Percentiles rank a stretch among this genome's conserved stretches.
These are phyloP conservation scores for Cynocephalus volans DNA, from an alignment of 2,113 vertebrate species.

Conservation along the genomic window DNA sequence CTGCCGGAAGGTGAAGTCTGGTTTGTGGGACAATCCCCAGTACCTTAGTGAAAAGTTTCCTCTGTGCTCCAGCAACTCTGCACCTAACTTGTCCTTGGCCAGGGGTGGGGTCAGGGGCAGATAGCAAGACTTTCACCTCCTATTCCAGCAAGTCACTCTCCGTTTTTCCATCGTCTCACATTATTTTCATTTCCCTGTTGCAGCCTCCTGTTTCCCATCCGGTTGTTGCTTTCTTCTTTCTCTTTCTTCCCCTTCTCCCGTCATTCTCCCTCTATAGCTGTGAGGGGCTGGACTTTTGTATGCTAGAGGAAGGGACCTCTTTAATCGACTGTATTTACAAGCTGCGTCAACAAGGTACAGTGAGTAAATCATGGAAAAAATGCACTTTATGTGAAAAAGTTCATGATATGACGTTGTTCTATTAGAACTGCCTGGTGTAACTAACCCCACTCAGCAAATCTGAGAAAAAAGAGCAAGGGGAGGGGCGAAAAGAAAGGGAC, in stretches of 20 bases:
- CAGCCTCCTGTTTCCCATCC: background rate
- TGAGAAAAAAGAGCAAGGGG: background rate
- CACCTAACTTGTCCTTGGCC: background rate
- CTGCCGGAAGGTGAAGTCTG: background rate
- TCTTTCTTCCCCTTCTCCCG: background rate
- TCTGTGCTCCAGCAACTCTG: background rate
- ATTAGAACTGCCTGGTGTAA: slow-evolving; percentile 68
- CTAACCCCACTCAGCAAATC: background rate
- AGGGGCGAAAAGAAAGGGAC: background rate
- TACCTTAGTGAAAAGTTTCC: background rate
- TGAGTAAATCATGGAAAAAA: slow-evolving; percentile 79
- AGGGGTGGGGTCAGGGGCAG: background rate
- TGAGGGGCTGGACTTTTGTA: slow-evolving; percentile 66
- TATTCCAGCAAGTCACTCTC: background rate
- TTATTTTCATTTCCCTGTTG: background rate
- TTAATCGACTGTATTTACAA: slow-evolving; percentile 78
- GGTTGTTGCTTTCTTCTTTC: background rate
- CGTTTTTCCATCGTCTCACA: background rate
- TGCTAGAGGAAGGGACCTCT: slow-evolving; percentile 69
- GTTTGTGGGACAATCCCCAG: background rate
- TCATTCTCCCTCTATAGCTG: slow-evolving; percentile 39
- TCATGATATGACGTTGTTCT: slow-evolving; percentile 75
- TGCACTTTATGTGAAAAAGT: slow-evolving; percentile 74
- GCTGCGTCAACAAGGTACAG: slow-evolving; percentile 71
- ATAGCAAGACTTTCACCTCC: background rate